These are phyloP conservation scores for Ciconia boyciana DNA, from an alignment of 2,113 vertebrate species.

Conservation along the genomic window DNA sequence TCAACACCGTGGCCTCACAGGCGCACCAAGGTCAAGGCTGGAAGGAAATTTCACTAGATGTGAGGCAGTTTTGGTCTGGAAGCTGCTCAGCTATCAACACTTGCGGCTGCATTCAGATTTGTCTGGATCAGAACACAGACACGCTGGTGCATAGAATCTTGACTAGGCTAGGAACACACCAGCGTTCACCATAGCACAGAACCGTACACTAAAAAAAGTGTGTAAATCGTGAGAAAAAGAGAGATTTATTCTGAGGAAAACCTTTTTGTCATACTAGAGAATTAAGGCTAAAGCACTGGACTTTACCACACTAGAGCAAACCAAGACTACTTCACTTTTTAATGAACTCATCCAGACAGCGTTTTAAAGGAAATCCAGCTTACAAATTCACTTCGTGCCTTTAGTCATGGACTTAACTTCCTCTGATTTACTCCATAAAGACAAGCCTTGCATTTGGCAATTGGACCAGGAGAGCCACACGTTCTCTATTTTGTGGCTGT, in stretches of 20 bases:
- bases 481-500: neutral
- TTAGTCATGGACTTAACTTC: neutral
- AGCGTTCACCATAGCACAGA: neutral
- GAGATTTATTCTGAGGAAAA: neutral
- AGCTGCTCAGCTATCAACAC: neutral
- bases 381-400: neutral
- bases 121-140: neutral
- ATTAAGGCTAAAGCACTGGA: neutral
- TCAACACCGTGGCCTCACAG: neutral
- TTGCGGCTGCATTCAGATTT: neutral
- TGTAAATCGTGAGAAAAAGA: neutral
- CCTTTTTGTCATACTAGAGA: neutral
- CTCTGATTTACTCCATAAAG: neutral
- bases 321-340: neutral
- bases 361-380: neutral
- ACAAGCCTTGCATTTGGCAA: neutral
- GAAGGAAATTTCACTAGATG: neutral
- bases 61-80: neutral
- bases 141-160: accelerated
- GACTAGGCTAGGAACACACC: neutral
- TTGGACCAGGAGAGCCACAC: neutral
- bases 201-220: accelerated
- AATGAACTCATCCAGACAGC: neutral
- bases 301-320: neutral
- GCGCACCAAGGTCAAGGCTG: neutral